A percentile compares a stretch with the other conserved stretches of the same genome.
Conservation (phyloP, 2,797 vertebrate species). For the Manis crassicaudata region DNA sequence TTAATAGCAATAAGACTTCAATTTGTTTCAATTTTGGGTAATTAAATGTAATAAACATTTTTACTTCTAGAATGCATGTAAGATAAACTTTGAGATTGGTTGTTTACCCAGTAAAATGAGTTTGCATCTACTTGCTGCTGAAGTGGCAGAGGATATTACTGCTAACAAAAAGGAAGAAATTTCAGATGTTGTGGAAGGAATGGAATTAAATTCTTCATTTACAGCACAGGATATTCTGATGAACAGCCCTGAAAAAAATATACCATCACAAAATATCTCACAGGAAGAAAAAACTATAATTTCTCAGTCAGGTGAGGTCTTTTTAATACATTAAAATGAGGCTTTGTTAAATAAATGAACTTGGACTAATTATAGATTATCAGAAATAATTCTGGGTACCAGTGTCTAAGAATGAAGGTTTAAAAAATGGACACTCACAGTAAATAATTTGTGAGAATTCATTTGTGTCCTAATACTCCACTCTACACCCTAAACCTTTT, state of each 20-base stretch:
- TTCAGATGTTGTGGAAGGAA: background rate
- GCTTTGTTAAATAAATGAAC: background rate
- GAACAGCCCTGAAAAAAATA: conserved; percentile 58
- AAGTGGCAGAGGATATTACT: background rate
- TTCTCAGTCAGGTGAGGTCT: conserved; percentile 51
- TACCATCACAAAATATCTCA: background rate
- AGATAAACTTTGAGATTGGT: conserved; percentile 37
- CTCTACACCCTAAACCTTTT: background rate
- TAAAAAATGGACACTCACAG: background rate
- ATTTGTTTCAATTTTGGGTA: conserved; percentile 3
- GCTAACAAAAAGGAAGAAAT: background rate
- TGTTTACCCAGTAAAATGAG: background rate
- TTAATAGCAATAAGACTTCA: background rate
- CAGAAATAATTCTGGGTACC: background rate
- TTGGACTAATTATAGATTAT: background rate
- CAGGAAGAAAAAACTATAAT: conserved; percentile 9
- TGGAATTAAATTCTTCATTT: conserved; percentile 35
- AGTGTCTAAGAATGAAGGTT: background rate
- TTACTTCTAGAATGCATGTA: conserved; percentile 54
- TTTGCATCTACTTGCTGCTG: background rate
- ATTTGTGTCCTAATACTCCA: background rate
- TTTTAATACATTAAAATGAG: conserved; percentile 29
- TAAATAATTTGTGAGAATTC: background rate
- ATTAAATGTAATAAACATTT: conserved; percentile 24
- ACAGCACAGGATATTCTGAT: conserved; percentile 62